Conservation (phyloP, 2,888 invertebrate genomes). For the Patella ulyssiponensis region DNA sequence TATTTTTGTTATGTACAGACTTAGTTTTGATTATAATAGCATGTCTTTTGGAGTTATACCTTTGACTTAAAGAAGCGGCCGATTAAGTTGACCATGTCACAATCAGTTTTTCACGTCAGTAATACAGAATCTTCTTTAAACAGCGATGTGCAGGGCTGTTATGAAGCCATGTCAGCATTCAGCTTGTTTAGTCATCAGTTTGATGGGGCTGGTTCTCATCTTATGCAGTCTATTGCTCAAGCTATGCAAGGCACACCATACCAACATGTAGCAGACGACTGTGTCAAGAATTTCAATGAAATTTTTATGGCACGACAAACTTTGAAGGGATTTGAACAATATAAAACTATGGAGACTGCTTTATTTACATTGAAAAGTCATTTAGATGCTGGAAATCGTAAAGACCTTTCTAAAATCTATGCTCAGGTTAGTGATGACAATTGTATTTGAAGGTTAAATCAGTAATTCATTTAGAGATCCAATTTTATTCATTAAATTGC, state of each 20-base stretch:
- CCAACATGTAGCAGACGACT: constrained; percentile 43
- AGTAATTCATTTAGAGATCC: neutral
- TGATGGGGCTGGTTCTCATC: constrained; percentile 54
- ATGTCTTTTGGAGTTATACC: no score
- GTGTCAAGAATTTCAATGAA: constrained; percentile 37
- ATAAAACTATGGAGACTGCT: constrained; percentile 44
- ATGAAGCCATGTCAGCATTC: constrained; percentile 43
- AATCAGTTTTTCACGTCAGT: constrained; percentile 34
- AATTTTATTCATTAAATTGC: neutral
- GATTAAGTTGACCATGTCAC: constrained; percentile 13
- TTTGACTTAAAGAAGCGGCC: no score
- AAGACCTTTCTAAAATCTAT: constrained; percentile 31
- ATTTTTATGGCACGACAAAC: constrained; percentile 40
- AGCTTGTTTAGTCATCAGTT: constrained; percentile 44
- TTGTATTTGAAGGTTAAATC: neutral
- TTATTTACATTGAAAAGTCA: constrained; percentile 37
- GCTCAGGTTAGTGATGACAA: constrained; percentile 36
- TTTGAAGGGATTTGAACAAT: constrained; percentile 31
- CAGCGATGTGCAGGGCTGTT: constrained; percentile 36
- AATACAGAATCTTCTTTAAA: constrained; percentile 18
- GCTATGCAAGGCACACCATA: constrained; percentile 46
- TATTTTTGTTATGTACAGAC: no score
- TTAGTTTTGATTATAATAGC: no score
- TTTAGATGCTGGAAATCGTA: constrained; percentile 27
- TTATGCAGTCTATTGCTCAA: constrained; percentile 45